These are phyloP conservation scores for Belgica antarctica DNA, from an alignment of 2,888 invertebrate species.

Conservation along the genomic window DNA sequence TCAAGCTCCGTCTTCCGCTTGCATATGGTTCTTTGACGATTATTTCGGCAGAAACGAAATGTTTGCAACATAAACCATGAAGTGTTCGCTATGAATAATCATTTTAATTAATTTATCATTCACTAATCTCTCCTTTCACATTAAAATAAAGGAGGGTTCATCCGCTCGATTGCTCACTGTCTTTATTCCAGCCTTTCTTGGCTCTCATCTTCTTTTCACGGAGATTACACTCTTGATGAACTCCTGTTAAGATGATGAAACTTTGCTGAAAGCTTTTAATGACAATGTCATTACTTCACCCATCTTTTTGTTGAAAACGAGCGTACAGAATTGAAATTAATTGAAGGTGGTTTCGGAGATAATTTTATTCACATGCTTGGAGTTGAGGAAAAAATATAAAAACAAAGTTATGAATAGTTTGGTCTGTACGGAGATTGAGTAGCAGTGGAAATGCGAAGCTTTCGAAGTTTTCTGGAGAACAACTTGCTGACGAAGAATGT, in stretches of 20 bases:
- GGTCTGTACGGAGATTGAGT: too few relatives aligned
- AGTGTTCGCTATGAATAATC: slow-evolving; percentile 3
- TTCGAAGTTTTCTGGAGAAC: too few relatives aligned
- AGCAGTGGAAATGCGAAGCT: too few relatives aligned
- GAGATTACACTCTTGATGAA: too few relatives aligned
- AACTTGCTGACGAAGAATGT: too few relatives aligned
- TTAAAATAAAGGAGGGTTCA: not conserved
- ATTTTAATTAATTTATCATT: slow-evolving; percentile 26
- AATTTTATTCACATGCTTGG: not conserved
- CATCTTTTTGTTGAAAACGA: not conserved
- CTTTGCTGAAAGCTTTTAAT: slow-evolving; percentile 4
- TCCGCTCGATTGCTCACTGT: too few relatives aligned
- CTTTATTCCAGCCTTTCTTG: too few relatives aligned
- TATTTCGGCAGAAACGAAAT: not conserved
- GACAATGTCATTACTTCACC: not conserved
- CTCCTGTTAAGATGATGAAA: not conserved
- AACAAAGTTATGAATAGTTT: too few relatives aligned
- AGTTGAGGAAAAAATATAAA: not conserved
- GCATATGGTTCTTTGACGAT: not conserved
- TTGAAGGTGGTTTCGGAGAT: not conserved
- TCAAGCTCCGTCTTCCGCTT: not conserved
- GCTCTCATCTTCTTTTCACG: not conserved
- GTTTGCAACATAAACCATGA: not conserved
- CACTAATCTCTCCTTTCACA: not conserved
- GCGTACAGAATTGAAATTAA: not conserved